phyloP scores from a whole-genome alignment of 2,797 vertebrate species.

The Micropoecilia bifurca region DNA sequence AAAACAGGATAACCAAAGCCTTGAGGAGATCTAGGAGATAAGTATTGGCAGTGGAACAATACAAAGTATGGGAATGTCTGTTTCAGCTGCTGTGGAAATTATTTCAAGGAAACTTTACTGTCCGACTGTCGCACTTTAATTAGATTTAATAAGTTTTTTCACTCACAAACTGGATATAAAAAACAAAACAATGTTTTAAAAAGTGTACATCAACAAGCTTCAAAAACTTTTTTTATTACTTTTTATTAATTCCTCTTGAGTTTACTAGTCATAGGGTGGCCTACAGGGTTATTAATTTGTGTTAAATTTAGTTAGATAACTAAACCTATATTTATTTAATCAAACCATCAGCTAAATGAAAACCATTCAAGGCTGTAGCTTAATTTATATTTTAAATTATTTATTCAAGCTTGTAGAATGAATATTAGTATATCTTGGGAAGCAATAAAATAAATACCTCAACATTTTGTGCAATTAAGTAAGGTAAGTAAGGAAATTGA shows the following conservation, averaged over 20 bases:
- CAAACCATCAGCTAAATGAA: background rate
- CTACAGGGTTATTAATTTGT: background rate
- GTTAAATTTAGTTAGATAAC: background rate
- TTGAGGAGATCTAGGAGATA: slow-evolving; percentile 39
- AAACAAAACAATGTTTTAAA: background rate
- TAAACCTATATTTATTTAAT: background rate
- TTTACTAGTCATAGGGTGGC: background rate
- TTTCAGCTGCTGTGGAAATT: slow-evolving; percentile 34
- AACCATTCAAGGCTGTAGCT: background rate
- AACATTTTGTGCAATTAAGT: background rate
- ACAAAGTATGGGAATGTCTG: slow-evolving; percentile 12
- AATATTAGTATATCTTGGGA: background rate
- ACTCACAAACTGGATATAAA: background rate
- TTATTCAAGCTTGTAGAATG: background rate
- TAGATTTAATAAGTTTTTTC: background rate
- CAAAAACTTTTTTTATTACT: background rate
- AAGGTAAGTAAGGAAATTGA: background rate
- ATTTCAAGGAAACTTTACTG: slow-evolving; percentile 10
- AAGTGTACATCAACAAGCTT: background rate
- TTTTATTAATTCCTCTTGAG: background rate
- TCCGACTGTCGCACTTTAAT: background rate
- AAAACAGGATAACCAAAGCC: slow-evolving; percentile 46
- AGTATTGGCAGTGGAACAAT: slow-evolving; percentile 26
- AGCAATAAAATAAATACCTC: background rate
- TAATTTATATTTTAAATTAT: background rate